Percentiles rank a stretch among this genome's conserved stretches.
phyloP scores from a whole-genome alignment of 1,140 invertebrate genomes.

The Pseudomyrmex sp. region DNA sequence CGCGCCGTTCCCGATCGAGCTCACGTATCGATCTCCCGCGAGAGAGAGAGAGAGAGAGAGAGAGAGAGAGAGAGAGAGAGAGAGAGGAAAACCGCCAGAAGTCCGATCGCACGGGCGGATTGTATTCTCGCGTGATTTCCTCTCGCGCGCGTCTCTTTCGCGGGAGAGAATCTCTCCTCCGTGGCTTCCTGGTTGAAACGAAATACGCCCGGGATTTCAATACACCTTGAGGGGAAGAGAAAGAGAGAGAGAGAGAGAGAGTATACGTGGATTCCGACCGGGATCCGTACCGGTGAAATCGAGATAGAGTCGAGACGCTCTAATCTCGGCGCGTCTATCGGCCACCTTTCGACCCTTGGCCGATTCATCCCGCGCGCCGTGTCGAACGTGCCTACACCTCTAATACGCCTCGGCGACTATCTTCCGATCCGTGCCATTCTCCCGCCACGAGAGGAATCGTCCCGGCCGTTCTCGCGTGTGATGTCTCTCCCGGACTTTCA shows the following conservation, averaged over 20 bases:
- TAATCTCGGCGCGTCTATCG: constrained; percentile 69
- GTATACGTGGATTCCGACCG: constrained; percentile 36
- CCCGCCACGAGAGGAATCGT: not conserved
- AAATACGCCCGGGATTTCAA: constrained; percentile 63
- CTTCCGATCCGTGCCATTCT: constrained; percentile 25
- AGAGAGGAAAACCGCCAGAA: not conserved
- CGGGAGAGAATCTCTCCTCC: constrained; percentile 30
- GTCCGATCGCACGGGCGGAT: constrained; percentile 22
- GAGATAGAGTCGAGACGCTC: constrained; percentile 57
- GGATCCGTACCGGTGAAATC: constrained; percentile 60
- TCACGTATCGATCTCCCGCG: not conserved
- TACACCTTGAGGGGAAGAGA: not conserved
- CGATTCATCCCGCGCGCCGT: constrained; percentile 67
- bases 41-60: no score
- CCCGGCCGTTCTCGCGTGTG: constrained; percentile 19
- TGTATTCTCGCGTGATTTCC: constrained; percentile 34
- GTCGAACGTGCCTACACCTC: constrained; percentile 69
- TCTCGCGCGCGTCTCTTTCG: constrained; percentile 6
- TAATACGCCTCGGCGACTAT: constrained; percentile 21
- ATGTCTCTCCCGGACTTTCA: not conserved
- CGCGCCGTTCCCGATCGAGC: not conserved
- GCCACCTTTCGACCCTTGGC: constrained; percentile 54
- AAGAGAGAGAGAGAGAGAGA: not conserved
- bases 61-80: no score
- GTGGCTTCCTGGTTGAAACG: constrained; percentile 66